A percentile compares a stretch with the other conserved stretches of the same genome.
phyloP scores from a whole-genome alignment of 2,797 vertebrate species.

The Diglossa cyanea region DNA sequence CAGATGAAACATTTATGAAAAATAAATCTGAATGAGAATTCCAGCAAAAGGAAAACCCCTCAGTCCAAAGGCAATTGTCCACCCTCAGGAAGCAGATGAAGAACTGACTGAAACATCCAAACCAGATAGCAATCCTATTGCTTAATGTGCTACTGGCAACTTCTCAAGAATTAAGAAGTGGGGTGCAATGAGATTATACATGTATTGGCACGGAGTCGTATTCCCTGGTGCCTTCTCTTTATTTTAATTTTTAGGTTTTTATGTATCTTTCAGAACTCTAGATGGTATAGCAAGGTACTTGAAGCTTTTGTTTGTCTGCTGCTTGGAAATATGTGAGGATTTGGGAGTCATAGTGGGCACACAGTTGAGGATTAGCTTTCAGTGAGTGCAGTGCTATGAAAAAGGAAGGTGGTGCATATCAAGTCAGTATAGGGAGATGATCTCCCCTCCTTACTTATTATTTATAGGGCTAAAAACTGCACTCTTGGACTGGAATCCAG shows the following conservation, averaged over 20 bases:
- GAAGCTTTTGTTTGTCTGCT: neutral
- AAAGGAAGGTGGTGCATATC: neutral
- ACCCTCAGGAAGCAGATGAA: conserved; percentile 38
- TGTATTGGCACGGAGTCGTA: neutral
- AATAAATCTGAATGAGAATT: conserved; percentile 43
- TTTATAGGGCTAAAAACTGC: neutral
- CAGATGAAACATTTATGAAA: conserved; percentile 27
- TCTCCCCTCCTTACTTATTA: neutral
- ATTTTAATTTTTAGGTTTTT: neutral
- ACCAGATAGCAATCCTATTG: neutral
- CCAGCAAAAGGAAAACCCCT: neutral
- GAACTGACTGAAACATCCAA: neutral
- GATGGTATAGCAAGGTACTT: neutral
- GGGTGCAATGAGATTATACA: neutral
- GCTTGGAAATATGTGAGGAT: neutral
- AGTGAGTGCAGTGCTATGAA: neutral
- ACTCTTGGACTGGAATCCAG: neutral
- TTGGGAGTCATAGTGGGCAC: neutral
- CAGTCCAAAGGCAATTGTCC: neutral
- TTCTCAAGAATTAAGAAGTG: neutral
- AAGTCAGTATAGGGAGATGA: neutral
- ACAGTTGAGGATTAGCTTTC: neutral
- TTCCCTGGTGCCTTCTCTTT: neutral
- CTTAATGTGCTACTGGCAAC: neutral
- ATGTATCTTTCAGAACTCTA: neutral